Conservation (phyloP, 2,113 vertebrate genomes). For the Anoura caudifer region DNA sequence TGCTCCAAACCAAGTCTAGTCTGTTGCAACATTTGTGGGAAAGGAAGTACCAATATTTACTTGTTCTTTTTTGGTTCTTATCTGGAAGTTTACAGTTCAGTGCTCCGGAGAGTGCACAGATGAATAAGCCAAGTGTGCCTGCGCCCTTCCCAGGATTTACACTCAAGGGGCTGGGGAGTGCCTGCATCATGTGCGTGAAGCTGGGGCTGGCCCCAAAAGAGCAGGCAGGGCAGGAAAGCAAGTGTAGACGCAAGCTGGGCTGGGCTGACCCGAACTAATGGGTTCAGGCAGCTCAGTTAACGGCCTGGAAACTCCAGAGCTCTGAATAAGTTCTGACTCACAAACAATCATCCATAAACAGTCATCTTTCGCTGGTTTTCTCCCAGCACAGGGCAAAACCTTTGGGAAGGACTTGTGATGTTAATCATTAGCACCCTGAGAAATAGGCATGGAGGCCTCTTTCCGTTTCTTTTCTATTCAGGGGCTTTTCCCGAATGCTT, state of each 20-base stretch:
- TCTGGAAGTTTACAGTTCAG: neutral
- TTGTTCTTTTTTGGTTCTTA: neutral
- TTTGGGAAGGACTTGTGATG: neutral
- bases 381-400: neutral
- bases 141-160: neutral
- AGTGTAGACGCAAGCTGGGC: neutral
- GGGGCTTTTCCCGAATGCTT: neutral
- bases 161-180: neutral
- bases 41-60: neutral
- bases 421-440: neutral
- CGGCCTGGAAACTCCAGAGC: slow-evolving; percentile 56
- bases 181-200: fast-evolving
- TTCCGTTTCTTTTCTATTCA: neutral
- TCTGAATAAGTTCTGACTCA: slow-evolving; percentile 60
- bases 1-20: neutral
- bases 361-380: neutral
- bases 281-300: neutral
- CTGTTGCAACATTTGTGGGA: neutral
- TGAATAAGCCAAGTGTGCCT: neutral
- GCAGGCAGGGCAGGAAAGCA: neutral
- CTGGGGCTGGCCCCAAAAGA: fast-evolving
- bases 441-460: neutral
- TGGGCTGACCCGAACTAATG: slow-evolving; percentile 28
- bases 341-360: neutral
- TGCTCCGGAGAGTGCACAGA: neutral